Evolutionary conservation across 2,113 vertebrate genomes (phyloP).

Genomic region (Entomyzon cyanotis): DNA sequence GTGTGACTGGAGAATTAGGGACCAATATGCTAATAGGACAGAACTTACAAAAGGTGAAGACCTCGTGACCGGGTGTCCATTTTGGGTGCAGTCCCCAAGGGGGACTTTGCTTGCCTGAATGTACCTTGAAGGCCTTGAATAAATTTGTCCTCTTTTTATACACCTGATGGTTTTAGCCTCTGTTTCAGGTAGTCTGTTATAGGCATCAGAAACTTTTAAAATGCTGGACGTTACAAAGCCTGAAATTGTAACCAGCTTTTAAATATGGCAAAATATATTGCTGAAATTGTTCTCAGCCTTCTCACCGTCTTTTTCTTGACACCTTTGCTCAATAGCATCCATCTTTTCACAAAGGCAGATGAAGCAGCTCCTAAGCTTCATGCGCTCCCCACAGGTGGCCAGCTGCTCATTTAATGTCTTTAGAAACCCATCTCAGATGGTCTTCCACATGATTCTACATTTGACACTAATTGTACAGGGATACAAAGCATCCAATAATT

Average conservation of each 20-base stretch:
- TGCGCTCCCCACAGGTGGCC: no score
- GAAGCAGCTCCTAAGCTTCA: not conserved
- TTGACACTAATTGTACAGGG: no score
- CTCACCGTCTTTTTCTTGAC: not conserved
- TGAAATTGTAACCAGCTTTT: not conserved
- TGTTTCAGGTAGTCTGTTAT: no score
- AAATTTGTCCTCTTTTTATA: no score
- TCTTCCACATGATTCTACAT: not conserved
- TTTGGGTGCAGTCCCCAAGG: no score
- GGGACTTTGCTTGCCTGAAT: no score
- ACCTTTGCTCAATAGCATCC: not conserved
- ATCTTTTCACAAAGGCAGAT: not conserved
- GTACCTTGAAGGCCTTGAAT: no score
- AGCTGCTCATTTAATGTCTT: not conserved
- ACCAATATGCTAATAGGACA: no score
- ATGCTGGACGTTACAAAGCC: not conserved
- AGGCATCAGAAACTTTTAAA: not conserved
- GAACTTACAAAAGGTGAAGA: no score
- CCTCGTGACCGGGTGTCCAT: no score
- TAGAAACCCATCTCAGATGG: not conserved
- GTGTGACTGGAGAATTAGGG: no score
- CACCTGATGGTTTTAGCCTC: no score
- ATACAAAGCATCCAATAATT: not conserved
- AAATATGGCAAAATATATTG: not conserved
- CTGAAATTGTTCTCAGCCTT: not conserved